Base-by-base conservation (phyloP, 2,888 invertebrate species). In the Crocallis elinguaria region DNA sequence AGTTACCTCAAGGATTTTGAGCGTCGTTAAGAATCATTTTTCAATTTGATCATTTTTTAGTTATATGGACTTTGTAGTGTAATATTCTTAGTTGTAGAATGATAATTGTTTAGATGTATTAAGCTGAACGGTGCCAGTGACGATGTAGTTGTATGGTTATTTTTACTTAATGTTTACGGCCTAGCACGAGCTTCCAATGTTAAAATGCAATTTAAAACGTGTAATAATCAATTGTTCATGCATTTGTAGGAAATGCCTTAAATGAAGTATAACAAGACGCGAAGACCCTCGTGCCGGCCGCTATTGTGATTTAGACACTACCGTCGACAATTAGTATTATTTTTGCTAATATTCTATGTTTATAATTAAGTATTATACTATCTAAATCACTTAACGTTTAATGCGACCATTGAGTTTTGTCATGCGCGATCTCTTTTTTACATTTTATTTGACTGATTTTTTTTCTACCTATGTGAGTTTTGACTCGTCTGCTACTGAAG, bases 371-470 rank as follows among this genome's bases (percentile, higher is more conserved):
- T 78, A 73, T 78, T 68, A 79, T 75, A 78, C 75, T 77, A 77
- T 76, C 77, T 42, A n/a, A 49, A 35, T 68, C 65, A 66, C 64
- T 77, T 77, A 68, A 68, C 51, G 66, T 49, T 73, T 73, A 80
- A 70, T 75, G 73, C 73, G 73, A 77, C 74, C 59, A 67, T 65
- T 71, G 45, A 48, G 64, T 73, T 77, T 69, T 65, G 57, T 68
- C 67, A 67, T 70, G 70, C 70, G 70, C 66, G 74, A 79, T 83
- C 80, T 82, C 81, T 57, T 53, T 48, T 76, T 57, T 76, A 73
- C 65, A 63, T 73, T 77, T 77, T n/a, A n/a, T 79, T 77, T 39
- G 86, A 88, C 87, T 88, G 87, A 88, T 82, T 83, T 82, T 83
- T 82, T 61, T 60, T 62, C n/a, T n/a, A n/a, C 59, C 63, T 61